These are phyloP conservation scores for Lophotis ruficrista DNA, from an alignment of 2,113 vertebrate genomes.

Conservation along the genomic window DNA sequence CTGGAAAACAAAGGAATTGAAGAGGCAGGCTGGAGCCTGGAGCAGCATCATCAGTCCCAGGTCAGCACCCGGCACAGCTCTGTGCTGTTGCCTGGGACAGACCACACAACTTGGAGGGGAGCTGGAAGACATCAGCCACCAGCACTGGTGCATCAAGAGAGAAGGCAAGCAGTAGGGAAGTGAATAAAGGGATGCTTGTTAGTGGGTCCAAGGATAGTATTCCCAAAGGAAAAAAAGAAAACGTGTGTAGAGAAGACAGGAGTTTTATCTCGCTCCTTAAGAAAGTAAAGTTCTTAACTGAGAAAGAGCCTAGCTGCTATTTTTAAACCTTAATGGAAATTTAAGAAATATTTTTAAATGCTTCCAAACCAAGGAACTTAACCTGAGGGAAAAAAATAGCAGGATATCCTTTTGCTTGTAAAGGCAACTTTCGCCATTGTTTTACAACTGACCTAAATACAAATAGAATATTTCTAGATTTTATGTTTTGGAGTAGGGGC, in stretches of 20 bases:
- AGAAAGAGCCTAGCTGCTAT: not conserved
- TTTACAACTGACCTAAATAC: not conserved
- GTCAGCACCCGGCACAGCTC: not conserved
- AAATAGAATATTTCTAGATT: not conserved
- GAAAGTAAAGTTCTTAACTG: not conserved
- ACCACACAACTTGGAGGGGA: not conserved
- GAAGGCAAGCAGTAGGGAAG: not conserved
- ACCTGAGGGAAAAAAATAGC: not conserved
- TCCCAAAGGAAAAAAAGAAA: not conserved
- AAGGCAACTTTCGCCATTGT: not conserved
- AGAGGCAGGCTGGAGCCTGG: not conserved
- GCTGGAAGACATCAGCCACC: not conserved
- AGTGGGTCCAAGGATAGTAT: not conserved
- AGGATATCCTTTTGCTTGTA: conserved; percentile 9
- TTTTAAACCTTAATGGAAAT: not conserved
- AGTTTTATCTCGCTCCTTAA: not conserved
- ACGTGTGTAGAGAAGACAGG: not conserved
- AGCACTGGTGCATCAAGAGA: not conserved
- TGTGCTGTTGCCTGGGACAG: not conserved
- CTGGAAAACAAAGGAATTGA: not conserved
- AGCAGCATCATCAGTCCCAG: not conserved
- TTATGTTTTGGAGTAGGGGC: not conserved
- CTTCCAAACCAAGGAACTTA: not conserved
- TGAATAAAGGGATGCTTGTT: not conserved
- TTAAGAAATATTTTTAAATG: not conserved